phyloP scores from a whole-genome alignment of 1,140 invertebrate species.

The Heliothis subflexa region DNA sequence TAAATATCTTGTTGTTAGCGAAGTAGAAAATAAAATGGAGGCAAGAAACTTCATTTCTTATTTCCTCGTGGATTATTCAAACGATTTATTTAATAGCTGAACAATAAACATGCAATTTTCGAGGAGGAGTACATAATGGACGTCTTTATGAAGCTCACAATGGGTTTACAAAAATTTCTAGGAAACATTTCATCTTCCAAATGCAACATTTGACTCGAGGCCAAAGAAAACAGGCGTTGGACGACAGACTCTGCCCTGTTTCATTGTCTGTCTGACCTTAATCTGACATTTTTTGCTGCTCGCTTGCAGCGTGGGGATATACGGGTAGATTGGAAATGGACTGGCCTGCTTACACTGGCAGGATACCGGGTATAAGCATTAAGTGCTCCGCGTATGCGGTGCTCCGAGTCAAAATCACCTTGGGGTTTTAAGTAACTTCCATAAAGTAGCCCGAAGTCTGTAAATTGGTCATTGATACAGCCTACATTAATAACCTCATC shows the following conservation, averaged over 20 bases:
- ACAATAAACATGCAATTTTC: constrained; percentile 34
- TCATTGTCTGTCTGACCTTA: constrained; percentile 70
- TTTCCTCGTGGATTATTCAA: constrained; percentile 19
- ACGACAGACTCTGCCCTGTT: constrained; percentile 56
- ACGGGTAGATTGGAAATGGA: neutral
- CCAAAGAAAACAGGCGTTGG: constrained; percentile 58
- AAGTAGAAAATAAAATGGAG: constrained; percentile 10
- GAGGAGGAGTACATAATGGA: neutral
- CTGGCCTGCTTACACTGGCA: no score
- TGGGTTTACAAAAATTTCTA: constrained; percentile 37
- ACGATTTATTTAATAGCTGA: constrained; percentile 29
- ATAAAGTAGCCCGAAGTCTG: no score
- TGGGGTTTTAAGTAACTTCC: no score
- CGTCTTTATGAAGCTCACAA: constrained; percentile 30
- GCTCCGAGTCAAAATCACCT: no score
- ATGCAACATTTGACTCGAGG: constrained; percentile 57
- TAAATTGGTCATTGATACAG: no score
- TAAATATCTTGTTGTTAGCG: constrained; percentile 29
- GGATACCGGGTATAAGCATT: no score
- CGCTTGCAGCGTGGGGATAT: constrained; percentile 52
- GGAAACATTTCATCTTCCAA: constrained; percentile 57
- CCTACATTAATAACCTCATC: no score
- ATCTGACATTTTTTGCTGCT: constrained; percentile 66
- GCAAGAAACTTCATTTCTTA: constrained; percentile 16
- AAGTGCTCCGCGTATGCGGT: no score